Conservation (phyloP, 2,888 invertebrate species). For the Drosophila neotestacea region DNA sequence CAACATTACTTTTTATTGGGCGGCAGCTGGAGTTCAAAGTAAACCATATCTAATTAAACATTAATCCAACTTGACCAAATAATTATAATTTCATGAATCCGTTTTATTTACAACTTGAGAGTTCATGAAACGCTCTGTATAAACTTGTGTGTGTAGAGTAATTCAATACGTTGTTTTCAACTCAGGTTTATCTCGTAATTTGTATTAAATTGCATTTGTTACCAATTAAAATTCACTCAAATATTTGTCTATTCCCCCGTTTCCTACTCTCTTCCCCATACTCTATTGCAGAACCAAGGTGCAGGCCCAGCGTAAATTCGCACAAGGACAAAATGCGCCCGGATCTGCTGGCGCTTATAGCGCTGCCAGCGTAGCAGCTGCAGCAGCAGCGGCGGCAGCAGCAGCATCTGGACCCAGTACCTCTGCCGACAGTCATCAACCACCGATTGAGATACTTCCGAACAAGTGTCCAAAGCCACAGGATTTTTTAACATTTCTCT, state of each 20-base stretch:
- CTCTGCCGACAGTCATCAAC: constrained; percentile 88
- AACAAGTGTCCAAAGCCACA: constrained; percentile 91
- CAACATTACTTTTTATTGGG: no score
- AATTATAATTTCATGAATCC: no score
- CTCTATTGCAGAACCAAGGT: constrained; percentile 89
- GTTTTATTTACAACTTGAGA: no score
- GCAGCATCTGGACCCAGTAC: constrained; percentile 83
- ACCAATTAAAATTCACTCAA: constrained; percentile 58
- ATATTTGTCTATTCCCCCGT: constrained; percentile 1
- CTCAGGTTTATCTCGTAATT: constrained; percentile 45
- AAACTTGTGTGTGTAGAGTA: constrained; percentile 22
- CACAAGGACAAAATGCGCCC: constrained; percentile 93
- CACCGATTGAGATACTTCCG: constrained; percentile 88
- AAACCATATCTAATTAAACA: no score
- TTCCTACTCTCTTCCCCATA: not conserved
- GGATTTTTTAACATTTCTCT: constrained; percentile 94
- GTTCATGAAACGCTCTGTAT: no score
- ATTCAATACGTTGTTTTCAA: constrained; percentile 42
- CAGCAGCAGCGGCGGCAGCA: constrained; percentile 59
- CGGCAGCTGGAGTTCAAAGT: no score
- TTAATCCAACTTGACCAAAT: no score
- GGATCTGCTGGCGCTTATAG: constrained; percentile 81
- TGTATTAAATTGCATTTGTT: constrained; percentile 52
- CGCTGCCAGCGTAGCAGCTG: constrained; percentile 65
- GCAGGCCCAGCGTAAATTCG: constrained; percentile 95